Percentiles rank a stretch among this genome's conserved stretches.
Conservation (phyloP, 30 jellyfish, hydroid and myxozoan genomes). For the Turritopsis dohrnii region DNA sequence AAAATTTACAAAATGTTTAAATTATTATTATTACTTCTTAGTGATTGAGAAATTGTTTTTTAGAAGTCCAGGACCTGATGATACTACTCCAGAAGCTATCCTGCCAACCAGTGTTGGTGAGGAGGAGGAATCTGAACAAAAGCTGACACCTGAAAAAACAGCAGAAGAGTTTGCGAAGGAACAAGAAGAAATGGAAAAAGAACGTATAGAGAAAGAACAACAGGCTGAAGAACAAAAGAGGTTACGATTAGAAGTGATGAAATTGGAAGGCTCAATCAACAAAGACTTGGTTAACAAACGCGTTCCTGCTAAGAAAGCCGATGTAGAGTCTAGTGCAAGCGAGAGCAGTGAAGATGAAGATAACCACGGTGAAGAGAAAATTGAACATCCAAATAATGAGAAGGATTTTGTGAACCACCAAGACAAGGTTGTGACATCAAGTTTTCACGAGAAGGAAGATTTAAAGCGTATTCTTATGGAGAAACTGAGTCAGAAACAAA, state of each 20-base stretch:
- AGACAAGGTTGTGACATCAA: neutral
- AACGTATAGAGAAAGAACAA: slow-evolving; percentile 23
- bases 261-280: slow-evolving; percentile 29
- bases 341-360: slow-evolving; percentile 38
- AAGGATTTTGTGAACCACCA: neutral
- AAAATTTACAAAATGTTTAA: no score
- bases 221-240: slow-evolving; percentile 36
- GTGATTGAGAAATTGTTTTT: neutral
- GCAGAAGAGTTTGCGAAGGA: slow-evolving; percentile 12
- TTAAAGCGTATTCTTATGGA: slow-evolving; percentile 22
- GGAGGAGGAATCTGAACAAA: slow-evolving; percentile 11
- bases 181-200: neutral
- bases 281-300: slow-evolving; percentile 8
- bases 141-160: neutral
- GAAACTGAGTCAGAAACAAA: slow-evolving; percentile 10
- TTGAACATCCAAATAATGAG: neutral
- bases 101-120: slow-evolving; percentile 1
- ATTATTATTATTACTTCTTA: neutral
- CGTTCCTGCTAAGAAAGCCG: neutral
- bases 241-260: slow-evolving; percentile 28
- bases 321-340: slow-evolving; percentile 36
- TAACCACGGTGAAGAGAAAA: neutral
- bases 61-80: slow-evolving; percentile 26
- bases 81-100: slow-evolving; percentile 15
- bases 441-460: neutral